Evolutionary conservation across 2,113 vertebrate genomes (phyloP).

Genomic region (Tragulus kanchil): DNA sequence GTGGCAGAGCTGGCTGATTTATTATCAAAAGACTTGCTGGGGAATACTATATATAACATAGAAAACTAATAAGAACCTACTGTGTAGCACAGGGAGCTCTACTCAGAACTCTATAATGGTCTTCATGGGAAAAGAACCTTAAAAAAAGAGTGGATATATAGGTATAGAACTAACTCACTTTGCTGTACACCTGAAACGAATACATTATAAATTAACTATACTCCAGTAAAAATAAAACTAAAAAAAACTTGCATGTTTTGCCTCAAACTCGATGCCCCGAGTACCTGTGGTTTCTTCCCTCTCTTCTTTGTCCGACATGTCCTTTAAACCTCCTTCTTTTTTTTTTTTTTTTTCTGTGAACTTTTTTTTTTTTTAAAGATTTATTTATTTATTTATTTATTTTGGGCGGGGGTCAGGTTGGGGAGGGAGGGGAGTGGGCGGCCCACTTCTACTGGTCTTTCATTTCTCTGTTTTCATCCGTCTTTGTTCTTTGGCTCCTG

Average conservation of each 20-base stretch:
- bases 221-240: background rate
- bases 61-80: background rate
- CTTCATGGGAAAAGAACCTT: background rate
- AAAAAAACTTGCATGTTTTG: background rate
- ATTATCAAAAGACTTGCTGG: background rate
- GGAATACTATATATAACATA: background rate
- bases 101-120: background rate
- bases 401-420: too few relatives aligned
- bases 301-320: background rate
- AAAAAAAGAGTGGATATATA: background rate
- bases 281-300: background rate
- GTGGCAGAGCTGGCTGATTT: background rate
- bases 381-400: too few relatives aligned
- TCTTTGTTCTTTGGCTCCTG: too few relatives aligned
- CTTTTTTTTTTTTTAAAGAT: too few relatives aligned
- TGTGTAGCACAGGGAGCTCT: background rate
- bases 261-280: background rate
- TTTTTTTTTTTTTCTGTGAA: too few relatives aligned
- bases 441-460: too few relatives aligned
- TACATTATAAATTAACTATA: background rate
- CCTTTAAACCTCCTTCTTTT: background rate
- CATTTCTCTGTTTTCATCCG: too few relatives aligned
- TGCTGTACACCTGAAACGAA: background rate
- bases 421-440: too few relatives aligned
- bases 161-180: background rate